Percentiles rank a stretch among this genome's conserved stretches.
phyloP scores from a whole-genome alignment of 2,888 invertebrate species.

The Hypercompe scribonia region DNA sequence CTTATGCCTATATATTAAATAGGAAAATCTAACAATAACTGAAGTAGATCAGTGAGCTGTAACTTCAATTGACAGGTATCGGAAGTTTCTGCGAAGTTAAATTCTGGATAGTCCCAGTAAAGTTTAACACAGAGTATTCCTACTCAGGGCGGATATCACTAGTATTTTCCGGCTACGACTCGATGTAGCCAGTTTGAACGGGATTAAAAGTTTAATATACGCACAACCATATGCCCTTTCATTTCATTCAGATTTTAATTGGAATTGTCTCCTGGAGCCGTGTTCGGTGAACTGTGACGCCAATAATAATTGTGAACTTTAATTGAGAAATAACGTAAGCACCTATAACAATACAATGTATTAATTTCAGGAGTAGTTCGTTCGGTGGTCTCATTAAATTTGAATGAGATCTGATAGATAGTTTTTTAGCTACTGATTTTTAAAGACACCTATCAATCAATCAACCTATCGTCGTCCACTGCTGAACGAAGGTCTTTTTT shows the following conservation, averaged over 20 bases:
- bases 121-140: neutral
- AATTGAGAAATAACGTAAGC: neutral
- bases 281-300: constrained; percentile 9
- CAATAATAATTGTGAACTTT: neutral
- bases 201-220: constrained; percentile 53
- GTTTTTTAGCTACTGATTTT: no score
- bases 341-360: neutral
- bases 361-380: neutral
- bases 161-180: constrained; percentile 30
- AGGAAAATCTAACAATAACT: neutral
- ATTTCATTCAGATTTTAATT: constrained; percentile 40
- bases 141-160: constrained; percentile 29
- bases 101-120: neutral
- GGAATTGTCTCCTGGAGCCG: constrained; percentile 17
- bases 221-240: constrained; percentile 38
- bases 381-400: no score
- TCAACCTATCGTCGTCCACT: no score
- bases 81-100: neutral
- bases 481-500: no score
- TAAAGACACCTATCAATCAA: no score
- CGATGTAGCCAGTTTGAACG: constrained; percentile 32
- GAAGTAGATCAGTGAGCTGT: no score
- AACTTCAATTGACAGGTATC: neutral
- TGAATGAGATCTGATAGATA: no score
- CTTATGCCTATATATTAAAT: neutral